Conservation (phyloP, 2,888 invertebrate genomes). For the Papilio protenor region DNA sequence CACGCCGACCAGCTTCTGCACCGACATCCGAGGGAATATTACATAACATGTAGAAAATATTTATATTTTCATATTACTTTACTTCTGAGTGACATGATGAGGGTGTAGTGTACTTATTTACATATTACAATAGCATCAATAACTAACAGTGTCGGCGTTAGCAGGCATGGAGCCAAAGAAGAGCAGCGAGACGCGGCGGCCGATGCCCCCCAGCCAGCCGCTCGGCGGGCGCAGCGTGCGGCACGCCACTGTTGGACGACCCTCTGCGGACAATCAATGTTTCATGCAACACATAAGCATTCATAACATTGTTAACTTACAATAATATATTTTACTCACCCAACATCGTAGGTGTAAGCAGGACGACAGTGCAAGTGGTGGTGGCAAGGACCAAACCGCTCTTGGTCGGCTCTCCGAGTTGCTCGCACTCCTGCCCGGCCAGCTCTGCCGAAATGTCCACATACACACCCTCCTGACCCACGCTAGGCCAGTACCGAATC, state of each 20-base stretch:
- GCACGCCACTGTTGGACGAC: conserved; percentile 88
- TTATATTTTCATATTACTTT: no score
- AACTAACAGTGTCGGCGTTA: conserved; percentile 86
- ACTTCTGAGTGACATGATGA: no score
- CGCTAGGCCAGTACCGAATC: conserved; percentile 95
- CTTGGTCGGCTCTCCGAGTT: conserved; percentile 66
- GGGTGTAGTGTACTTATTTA: no score
- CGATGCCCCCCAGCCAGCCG: conserved; percentile 94
- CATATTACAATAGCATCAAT: no score
- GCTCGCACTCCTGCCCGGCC: conserved; percentile 94
- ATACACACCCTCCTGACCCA: conserved; percentile 94
- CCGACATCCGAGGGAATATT: neutral
- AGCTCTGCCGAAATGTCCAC: conserved; percentile 93
- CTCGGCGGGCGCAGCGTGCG: conserved; percentile 89
- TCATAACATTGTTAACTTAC: no score
- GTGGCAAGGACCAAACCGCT: conserved; percentile 94
- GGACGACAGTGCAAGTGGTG: conserved; percentile 88
- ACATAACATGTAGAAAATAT: neutral
- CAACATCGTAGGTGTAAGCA: no score
- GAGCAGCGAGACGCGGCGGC: conserved; percentile 90
- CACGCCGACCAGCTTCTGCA: conserved; percentile 87
- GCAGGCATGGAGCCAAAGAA: conserved; percentile 91
- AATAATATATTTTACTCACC: no score
- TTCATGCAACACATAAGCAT: conserved; percentile 46
- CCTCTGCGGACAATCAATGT: conserved; percentile 73